Percentiles rank a stretch among this genome's conserved stretches.
These are phyloP conservation scores for Lapara coniferarum DNA, from an alignment of 2,888 invertebrate genomes.

Conservation along the genomic window DNA sequence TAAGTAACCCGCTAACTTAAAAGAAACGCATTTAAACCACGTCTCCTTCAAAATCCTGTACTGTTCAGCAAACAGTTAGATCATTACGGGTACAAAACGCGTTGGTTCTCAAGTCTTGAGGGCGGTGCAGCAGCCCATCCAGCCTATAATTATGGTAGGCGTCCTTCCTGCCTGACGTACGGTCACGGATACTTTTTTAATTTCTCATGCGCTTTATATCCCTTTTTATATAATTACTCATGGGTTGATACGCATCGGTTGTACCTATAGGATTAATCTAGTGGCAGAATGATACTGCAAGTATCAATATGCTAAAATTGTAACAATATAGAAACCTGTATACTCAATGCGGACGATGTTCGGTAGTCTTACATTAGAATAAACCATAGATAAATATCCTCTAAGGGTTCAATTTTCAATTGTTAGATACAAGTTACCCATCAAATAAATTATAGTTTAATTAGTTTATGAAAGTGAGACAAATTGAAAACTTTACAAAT, in stretches of 20 bases:
- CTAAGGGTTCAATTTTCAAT: too few species aligned
- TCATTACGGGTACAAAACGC: conserved; percentile 23
- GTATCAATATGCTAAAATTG: too few species aligned
- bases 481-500: too few species aligned
- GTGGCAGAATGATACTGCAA: too few species aligned
- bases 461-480: too few species aligned
- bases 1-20: neutral
- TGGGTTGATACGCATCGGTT: conserved; percentile 9
- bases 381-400: too few species aligned
- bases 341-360: too few species aligned
- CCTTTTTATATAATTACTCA: conserved; percentile 25
- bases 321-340: too few species aligned
- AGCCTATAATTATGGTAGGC: conserved; percentile 31
- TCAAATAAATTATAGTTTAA: too few species aligned
- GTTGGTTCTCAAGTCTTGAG: conserved; percentile 12
- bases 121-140: conserved; percentile 15
- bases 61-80: conserved; percentile 25
- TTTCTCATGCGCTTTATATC: conserved; percentile 23
- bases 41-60: neutral
- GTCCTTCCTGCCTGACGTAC: conserved; percentile 35
- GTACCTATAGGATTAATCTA: neutral
- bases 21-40: neutral
- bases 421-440: too few species aligned
- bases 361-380: too few species aligned
- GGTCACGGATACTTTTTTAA: conserved; percentile 29